Percentiles rank a stretch among this genome's conserved stretches.
These are phyloP conservation scores for Hetaerina titia DNA, from an alignment of 2,888 invertebrate genomes.

Conservation along the genomic window DNA sequence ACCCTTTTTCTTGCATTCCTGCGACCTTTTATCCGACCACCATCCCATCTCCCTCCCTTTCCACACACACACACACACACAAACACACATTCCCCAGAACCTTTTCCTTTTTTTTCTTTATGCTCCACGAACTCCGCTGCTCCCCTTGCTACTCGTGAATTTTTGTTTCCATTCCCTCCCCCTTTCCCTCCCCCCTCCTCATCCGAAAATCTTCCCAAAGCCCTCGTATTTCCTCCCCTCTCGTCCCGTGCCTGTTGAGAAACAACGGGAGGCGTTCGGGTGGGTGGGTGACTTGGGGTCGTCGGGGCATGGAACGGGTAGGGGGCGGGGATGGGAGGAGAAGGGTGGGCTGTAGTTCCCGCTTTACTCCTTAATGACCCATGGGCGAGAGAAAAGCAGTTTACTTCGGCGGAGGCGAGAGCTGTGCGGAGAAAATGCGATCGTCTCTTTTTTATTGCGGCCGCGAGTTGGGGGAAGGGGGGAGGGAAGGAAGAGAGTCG, in stretches of 20 bases:
- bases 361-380: constrained; percentile 57
- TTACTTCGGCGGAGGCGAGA: constrained; percentile 33
- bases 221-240: not conserved
- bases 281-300: not conserved
- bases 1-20: constrained; percentile 8
- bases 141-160: not conserved
- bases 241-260: not conserved
- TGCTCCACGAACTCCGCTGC: not conserved
- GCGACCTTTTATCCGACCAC: not conserved
- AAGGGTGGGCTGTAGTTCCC: not conserved
- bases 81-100: not conserved
- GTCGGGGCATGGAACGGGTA: not conserved
- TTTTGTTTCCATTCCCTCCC: not conserved
- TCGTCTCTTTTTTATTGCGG: constrained; percentile 32
- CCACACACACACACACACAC: not conserved
- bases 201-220: not conserved
- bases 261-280: not conserved
- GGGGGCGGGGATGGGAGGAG: not conserved
- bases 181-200: not conserved
- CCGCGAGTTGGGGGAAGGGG: not conserved
- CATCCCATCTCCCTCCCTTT: not conserved
- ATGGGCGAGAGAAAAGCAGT: constrained; percentile 47
- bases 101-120: not conserved
- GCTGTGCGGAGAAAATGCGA: constrained; percentile 16
- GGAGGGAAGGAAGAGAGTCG: not conserved